A percentile compares a stretch with the other conserved stretches of the same genome.
These are phyloP conservation scores for Smutsia temminckii DNA, from an alignment of 2,797 vertebrate species.

Conservation along the genomic window DNA sequence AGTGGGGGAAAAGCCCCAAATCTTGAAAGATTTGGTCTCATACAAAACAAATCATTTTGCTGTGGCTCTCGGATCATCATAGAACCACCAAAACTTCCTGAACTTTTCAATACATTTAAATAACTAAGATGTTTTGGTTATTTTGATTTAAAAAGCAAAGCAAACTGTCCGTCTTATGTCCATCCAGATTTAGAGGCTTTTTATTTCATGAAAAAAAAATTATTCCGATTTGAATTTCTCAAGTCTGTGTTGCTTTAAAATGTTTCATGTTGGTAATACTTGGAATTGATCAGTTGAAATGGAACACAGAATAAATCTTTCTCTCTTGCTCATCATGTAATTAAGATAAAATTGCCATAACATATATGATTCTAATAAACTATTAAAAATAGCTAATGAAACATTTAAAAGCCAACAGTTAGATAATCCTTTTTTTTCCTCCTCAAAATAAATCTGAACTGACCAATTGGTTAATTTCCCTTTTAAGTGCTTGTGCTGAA, in stretches of 20 bases:
- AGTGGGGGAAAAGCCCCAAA: background rate
- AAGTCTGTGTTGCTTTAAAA: conserved; percentile 83
- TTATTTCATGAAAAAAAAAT: conserved; percentile 65
- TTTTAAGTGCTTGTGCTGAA: conserved; percentile 89
- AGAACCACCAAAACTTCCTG: conserved; percentile 67
- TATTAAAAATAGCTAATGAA: conserved; percentile 86
- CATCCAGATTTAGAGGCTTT: conserved; percentile 42
- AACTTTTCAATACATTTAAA: conserved; percentile 39
- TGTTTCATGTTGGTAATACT: conserved; percentile 82
- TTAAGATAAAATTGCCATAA: conserved; percentile 82
- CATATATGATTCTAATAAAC: conserved; percentile 84
- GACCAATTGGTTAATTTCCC: conserved; percentile 90
- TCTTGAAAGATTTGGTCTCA: conserved; percentile 29
- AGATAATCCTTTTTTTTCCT: conserved; percentile 84
- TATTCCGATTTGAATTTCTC: conserved; percentile 76
- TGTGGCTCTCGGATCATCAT: background rate
- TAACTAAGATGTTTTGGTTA: conserved; percentile 66
- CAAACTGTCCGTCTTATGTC: conserved; percentile 8
- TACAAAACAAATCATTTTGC: background rate
- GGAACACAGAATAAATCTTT: conserved; percentile 74
- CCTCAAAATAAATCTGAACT: conserved; percentile 85
- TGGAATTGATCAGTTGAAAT: conserved; percentile 77
- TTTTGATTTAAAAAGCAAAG: conserved; percentile 30
- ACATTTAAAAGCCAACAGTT: conserved; percentile 84
- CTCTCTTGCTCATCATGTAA: conserved; percentile 70